A percentile compares a stretch with the other conserved stretches of the same genome.
Conservation (phyloP, 2,797 vertebrate genomes). For the Sebastes baramenuke region DNA sequence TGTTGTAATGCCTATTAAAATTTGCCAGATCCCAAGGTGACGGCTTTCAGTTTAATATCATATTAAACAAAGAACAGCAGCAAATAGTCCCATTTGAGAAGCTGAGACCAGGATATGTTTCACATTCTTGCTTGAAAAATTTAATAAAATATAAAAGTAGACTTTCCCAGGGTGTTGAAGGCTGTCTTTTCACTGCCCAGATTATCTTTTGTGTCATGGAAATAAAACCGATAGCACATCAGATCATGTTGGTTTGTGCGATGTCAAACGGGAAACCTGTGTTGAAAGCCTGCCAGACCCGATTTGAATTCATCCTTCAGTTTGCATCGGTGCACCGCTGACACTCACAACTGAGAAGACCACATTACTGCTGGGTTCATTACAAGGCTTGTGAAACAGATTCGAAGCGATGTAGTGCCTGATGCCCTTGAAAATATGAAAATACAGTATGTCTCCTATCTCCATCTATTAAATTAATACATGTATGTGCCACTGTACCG, state of each 20-base stretch:
- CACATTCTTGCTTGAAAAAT: not conserved
- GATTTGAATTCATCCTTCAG: slow-evolving; percentile 40
- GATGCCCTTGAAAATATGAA: slow-evolving; percentile 36
- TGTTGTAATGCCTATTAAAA: not conserved
- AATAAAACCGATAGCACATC: slow-evolving; percentile 51
- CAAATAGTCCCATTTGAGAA: too few species aligned
- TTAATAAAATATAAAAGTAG: not conserved
- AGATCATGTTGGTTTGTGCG: slow-evolving; percentile 19
- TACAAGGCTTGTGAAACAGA: slow-evolving; percentile 13
- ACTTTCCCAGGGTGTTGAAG: not conserved
- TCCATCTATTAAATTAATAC: not conserved
- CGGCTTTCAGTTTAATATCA: not conserved
- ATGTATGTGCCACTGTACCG: not conserved
- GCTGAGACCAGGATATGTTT: too few species aligned
- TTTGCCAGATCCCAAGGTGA: not conserved
- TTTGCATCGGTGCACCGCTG: slow-evolving; percentile 21
- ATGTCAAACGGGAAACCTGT: slow-evolving; percentile 44
- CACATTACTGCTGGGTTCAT: slow-evolving; percentile 9
- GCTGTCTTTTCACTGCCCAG: not conserved
- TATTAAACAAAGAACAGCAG: rapidly evolving
- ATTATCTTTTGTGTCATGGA: slow-evolving; percentile 11
- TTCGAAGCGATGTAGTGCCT: not conserved
- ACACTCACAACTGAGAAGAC: slow-evolving; percentile 23
- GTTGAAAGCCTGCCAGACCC: slow-evolving; percentile 55
- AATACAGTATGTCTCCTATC: slow-evolving; percentile 1